A percentile compares a stretch with the other conserved stretches of the same genome.
These are phyloP conservation scores for Sylvia borin DNA, from an alignment of 2,797 vertebrate species.

Conservation along the genomic window DNA sequence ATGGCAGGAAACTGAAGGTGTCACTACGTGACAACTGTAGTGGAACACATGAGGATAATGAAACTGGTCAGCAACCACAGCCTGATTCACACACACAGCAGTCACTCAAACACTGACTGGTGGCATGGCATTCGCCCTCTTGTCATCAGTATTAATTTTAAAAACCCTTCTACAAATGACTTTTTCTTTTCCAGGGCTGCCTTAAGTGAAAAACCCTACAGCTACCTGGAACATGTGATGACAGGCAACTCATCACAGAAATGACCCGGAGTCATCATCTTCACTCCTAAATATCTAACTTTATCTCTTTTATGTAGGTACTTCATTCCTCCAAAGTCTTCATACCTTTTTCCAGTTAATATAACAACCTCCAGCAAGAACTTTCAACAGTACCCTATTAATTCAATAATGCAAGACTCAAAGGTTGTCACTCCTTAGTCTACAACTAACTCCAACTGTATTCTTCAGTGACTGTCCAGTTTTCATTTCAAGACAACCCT, in stretches of 20 bases:
- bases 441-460: neutral
- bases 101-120: neutral
- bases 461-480: neutral
- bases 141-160: neutral
- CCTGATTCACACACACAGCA: neutral
- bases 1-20: neutral
- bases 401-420: neutral
- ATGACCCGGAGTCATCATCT: rapidly evolving
- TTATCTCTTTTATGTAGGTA: rapidly evolving
- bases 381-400: neutral
- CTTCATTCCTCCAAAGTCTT: neutral
- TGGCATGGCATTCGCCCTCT: neutral
- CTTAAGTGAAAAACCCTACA: neutral
- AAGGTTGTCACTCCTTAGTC: neutral
- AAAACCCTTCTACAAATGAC: neutral
- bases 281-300: neutral
- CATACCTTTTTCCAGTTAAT: neutral
- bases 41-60: neutral
- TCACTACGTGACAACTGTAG: neutral
- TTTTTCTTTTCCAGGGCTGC: neutral
- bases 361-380: neutral
- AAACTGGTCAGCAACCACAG: neutral
- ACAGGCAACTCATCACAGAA: neutral
- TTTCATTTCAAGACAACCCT: neutral
- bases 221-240: neutral